phyloP scores from a whole-genome alignment of 2,797 vertebrate species.

The Ispidina lecontei region DNA sequence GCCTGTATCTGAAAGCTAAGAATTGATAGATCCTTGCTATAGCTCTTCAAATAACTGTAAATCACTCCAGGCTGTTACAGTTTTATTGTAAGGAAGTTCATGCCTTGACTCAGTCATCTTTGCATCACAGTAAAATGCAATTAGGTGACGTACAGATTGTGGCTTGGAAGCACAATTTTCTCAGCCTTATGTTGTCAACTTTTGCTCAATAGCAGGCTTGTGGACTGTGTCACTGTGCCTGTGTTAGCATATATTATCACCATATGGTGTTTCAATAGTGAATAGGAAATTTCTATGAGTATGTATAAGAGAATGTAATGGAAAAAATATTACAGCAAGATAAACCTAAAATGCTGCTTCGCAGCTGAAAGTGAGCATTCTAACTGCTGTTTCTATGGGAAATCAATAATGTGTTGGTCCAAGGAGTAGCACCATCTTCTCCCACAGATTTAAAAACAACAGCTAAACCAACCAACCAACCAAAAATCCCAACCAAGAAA shows the following conservation, averaged over 20 bases:
- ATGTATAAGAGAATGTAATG: slow-evolving; percentile 25
- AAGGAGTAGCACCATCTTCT: not conserved
- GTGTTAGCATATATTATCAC: slow-evolving; percentile 63
- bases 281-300: not conserved
- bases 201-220: slow-evolving; percentile 58
- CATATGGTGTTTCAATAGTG: slow-evolving; percentile 61
- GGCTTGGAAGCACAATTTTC: slow-evolving; percentile 47
- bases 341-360: slow-evolving; percentile 5
- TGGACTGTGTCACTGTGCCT: slow-evolving; percentile 39
- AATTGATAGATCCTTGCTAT: not conserved
- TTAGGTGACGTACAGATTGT: slow-evolving; percentile 35
- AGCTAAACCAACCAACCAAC: too few species aligned
- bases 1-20: not conserved
- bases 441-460: not conserved
- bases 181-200: slow-evolving; percentile 40
- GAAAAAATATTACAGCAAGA: not conserved
- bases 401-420: not conserved
- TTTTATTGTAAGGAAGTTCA: slow-evolving; percentile 27
- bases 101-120: slow-evolving; percentile 41
- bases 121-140: slow-evolving; percentile 49
- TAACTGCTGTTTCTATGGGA: not conserved
- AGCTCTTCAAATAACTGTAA: slow-evolving; percentile 25
- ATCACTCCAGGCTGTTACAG: not conserved
- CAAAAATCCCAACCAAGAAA: too few species aligned
- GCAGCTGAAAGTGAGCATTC: not conserved